Base-by-base conservation (phyloP, 2,888 invertebrate genomes). In the Petrolisthes cinctipes region DNA sequence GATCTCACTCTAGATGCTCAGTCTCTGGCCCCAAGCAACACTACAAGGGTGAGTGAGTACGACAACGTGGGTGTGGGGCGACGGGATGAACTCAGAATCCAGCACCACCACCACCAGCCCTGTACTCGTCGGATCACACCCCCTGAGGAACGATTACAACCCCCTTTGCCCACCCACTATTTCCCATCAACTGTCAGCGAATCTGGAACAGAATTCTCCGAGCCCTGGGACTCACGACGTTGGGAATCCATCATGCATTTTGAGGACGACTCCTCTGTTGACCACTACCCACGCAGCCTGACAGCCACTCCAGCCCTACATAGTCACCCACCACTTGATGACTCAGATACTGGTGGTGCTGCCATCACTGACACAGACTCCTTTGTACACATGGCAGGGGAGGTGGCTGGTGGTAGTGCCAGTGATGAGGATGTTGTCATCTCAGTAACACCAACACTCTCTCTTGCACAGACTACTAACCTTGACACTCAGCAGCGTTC, bases 161-260 rank as follows among this genome's bases (percentile, higher is more conserved):
- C 85, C 6, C 85, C 88, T 56, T 85, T 85, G n/a, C 88, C 85
- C 4, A 88, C 85, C 0, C 88, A 88, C 51, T 88, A 88, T 53
- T 88, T 85, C 71, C 85, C 89, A 20, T 89, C 86, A n/a, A 91
- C 91, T 75, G 90, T 91, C 51, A 92, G 92, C 81, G 93, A 93
- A 91, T 92, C 96, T 86, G 96, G 95, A 56, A 97, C 97, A 0
- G 96, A 97, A 9, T 97, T 98, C 93, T 97, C 97, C 3, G 97
- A 97, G 92, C 98, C 98, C 0, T 98, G 98, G 98, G 97, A 97
- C 92, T 96, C 95, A 91, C 95, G 95, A 14, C 95, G 95, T 85
- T 96, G 96, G 96, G 96, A 96, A 91, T 95, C 95, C 82, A 93
- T 96, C 89, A 93, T 96, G 92, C 89, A 95, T 82, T 68, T 76